A percentile compares a stretch with the other conserved stretches of the same genome.
Evolutionary conservation across 2,888 invertebrate species (phyloP).

Genomic region (Trachelus iudaicus): DNA sequence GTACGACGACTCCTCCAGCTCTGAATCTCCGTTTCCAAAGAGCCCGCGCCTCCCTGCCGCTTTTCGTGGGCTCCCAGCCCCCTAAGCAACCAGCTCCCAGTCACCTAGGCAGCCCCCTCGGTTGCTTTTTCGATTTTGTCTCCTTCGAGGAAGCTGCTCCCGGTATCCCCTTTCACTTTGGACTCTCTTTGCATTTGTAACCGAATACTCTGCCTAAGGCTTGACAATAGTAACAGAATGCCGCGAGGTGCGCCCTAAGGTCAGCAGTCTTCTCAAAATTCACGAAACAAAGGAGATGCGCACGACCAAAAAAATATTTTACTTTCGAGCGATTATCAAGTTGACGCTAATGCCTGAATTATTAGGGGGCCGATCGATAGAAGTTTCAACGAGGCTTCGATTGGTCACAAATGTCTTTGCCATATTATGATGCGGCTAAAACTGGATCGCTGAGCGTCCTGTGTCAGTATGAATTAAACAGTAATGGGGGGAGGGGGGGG

Average conservation of each 20-base stretch:
- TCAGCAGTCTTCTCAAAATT: constrained; percentile 28
- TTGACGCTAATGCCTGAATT: neutral
- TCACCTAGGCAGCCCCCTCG: neutral
- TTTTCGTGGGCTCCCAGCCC: neutral
- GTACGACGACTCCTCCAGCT: neutral
- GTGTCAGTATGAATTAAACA: constrained; percentile 29
- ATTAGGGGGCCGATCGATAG: neutral
- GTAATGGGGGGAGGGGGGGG: constrained; percentile 24
- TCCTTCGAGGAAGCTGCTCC: neutral
- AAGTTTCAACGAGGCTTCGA: neutral
- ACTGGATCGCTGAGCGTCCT: constrained; percentile 9
- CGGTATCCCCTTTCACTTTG: constrained; percentile 3
- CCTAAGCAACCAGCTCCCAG: neutral
- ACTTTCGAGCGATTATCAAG: neutral
- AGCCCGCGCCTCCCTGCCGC: neutral
- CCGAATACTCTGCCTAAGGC: constrained; percentile 23
- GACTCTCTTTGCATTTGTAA: constrained; percentile 21
- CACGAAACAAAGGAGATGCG: neutral
- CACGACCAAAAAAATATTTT: neutral
- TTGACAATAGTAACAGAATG: constrained; percentile 35
- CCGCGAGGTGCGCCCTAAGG: constrained; percentile 29
- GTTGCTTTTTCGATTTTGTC: constrained; percentile 6
- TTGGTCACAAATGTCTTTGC: neutral
- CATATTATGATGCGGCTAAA: neutral
- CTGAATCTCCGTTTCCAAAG: neutral